Evolutionary conservation across 2,797 vertebrate genomes (phyloP).

Genomic region (Nannoperca obscura): DNA sequence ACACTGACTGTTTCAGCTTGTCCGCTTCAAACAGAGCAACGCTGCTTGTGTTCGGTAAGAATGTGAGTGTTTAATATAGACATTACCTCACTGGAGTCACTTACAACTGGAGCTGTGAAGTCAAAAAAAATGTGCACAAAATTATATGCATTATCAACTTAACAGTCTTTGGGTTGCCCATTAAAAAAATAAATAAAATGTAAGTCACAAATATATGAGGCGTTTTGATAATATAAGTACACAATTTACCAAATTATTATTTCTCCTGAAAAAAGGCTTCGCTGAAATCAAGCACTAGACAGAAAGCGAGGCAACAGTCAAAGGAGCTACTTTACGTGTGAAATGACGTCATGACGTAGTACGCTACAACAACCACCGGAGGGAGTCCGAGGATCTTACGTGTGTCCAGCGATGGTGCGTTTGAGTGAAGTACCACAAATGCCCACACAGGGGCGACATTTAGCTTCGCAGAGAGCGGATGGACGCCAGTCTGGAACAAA

Average conservation of each 20-base stretch:
- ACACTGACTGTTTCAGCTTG: slow-evolving; percentile 36
- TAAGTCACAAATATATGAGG: too few relatives aligned
- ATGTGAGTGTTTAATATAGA: slow-evolving; percentile 33
- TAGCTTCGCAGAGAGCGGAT: background rate
- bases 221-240: background rate
- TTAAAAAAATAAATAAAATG: background rate
- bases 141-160: background rate
- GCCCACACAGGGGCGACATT: slow-evolving; percentile 65
- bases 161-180: background rate
- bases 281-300: too few relatives aligned
- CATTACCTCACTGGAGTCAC: slow-evolving; percentile 28
- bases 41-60: slow-evolving; percentile 3
- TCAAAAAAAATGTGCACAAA: background rate
- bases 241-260: background rate
- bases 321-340: too few relatives aligned
- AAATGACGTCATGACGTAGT: too few relatives aligned
- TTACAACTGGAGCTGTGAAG: background rate
- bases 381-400: slow-evolving; percentile 13
- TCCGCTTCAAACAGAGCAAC: slow-evolving; percentile 26
- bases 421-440: background rate
- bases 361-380: slow-evolving; percentile 45
- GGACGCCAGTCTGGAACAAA: slow-evolving; percentile 62
- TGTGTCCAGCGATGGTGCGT: fast-evolving
- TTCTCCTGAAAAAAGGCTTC: background rate
- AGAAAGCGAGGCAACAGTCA: too few relatives aligned